phyloP scores from a whole-genome alignment of 1,140 invertebrate species.

The Drosophila repleta region DNA sequence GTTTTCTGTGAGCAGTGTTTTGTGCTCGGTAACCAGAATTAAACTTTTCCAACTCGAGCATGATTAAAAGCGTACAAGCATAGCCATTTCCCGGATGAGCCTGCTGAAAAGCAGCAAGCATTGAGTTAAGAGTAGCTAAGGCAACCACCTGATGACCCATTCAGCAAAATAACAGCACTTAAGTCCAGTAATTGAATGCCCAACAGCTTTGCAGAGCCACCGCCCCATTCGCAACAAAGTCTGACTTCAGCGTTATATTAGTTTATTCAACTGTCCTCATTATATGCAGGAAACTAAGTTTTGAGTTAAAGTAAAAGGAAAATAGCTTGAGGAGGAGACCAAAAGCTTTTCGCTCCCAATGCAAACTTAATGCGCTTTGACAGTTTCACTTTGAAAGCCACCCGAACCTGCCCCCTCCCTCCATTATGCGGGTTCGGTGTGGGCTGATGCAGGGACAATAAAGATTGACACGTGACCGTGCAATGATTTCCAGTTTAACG shows the following conservation, averaged over 20 bases:
- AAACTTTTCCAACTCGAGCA: neutral
- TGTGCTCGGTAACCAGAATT: neutral
- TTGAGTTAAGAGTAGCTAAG: conserved; percentile 9
- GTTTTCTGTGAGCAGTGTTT: conserved; percentile 3
- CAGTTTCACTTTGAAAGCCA: conserved; percentile 47
- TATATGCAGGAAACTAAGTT: conserved; percentile 47
- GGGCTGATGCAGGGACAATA: conserved; percentile 50
- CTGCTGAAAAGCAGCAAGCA: conserved; percentile 19
- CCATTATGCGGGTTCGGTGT: conserved; percentile 7
- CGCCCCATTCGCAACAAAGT: neutral
- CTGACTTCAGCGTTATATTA: conserved; percentile 29
- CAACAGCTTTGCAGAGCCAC: neutral
- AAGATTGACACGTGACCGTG: conserved; percentile 83
- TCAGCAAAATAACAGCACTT: conserved; percentile 32
- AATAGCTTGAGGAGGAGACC: neutral
- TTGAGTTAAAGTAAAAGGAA: conserved; percentile 3
- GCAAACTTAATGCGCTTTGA: conserved; percentile 68
- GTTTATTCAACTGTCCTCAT: conserved; percentile 51
- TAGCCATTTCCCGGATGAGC: conserved; percentile 15
- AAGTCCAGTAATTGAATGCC: conserved; percentile 29
- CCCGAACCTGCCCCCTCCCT: conserved; percentile 10
- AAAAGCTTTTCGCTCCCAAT: conserved; percentile 15
- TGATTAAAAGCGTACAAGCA: neutral
- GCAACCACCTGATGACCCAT: conserved; percentile 44
- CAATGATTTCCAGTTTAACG: conserved; percentile 82